Evolutionary conservation across 2,888 invertebrate species (phyloP).

Genomic region (Rhingia campestris): DNA sequence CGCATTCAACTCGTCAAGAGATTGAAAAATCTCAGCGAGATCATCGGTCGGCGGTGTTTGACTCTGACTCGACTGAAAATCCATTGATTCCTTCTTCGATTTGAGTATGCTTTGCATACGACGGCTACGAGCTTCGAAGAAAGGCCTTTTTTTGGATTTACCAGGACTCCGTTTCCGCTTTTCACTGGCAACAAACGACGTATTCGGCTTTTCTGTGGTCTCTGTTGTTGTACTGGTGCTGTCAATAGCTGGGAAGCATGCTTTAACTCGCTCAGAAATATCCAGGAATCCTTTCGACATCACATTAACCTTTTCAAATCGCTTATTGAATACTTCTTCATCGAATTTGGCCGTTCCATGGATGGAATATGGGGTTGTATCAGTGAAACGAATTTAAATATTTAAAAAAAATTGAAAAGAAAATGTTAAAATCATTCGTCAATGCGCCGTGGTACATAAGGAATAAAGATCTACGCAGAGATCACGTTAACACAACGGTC

Average conservation of each 20-base stretch:
- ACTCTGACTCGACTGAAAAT: conserved; percentile 79
- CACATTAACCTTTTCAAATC: conserved; percentile 64
- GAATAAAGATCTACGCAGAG: no score
- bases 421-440: no score
- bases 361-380: no score
- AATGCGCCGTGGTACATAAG: no score
- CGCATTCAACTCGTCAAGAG: conserved; percentile 57
- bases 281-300: conserved; percentile 65
- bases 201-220: background rate
- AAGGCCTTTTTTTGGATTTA: conserved; percentile 76
- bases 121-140: conserved; percentile 72
- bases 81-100: conserved; percentile 73
- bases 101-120: conserved; percentile 76
- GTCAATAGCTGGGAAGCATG: conserved; percentile 6
- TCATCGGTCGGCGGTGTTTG: conserved; percentile 72
- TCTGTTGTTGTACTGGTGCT: background rate
- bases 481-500: no score
- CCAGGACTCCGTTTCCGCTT: conserved; percentile 45
- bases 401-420: no score
- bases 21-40: conserved; percentile 55
- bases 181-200: conserved; percentile 24
- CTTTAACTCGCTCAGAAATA: conserved; percentile 56
- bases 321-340: conserved; percentile 44
- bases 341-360: conserved; percentile 77
- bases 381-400: no score